Evolutionary conservation across 2,888 invertebrate genomes (phyloP).

Genomic region (Shargacucullia verbasci): DNA sequence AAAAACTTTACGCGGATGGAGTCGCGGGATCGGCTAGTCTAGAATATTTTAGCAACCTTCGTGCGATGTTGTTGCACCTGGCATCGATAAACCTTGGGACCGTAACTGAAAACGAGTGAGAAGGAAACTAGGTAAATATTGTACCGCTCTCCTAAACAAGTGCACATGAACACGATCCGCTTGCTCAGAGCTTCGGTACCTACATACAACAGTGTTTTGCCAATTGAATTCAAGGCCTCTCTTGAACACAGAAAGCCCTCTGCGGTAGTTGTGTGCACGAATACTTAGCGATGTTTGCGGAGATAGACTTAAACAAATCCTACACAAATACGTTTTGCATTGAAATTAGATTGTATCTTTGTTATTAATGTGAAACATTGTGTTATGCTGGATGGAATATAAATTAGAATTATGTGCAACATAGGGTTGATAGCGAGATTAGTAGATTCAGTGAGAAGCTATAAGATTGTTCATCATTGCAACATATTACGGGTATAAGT

Average conservation of each 20-base stretch:
- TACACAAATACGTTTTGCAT: constrained; percentile 14
- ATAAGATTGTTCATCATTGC: background rate
- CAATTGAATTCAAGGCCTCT: constrained; percentile 50
- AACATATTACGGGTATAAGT: too few relatives aligned
- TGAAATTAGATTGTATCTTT: constrained; percentile 21
- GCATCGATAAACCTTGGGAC: constrained; percentile 6
- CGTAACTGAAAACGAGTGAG: constrained; percentile 1
- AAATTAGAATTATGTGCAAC: background rate
- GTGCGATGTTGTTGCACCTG: background rate
- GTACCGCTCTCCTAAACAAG: constrained; percentile 22
- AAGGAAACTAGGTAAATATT: constrained; percentile 27
- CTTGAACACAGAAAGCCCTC: constrained; percentile 14
- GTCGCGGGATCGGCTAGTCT: too few relatives aligned
- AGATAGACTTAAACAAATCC: constrained; percentile 15
- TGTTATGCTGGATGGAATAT: constrained; percentile 9
- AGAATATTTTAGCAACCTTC: background rate
- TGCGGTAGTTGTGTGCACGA: constrained; percentile 29
- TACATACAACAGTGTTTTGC: constrained; percentile 35
- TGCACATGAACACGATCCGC: constrained; percentile 42
- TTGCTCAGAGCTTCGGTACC: constrained; percentile 35
- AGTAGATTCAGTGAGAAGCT: background rate
- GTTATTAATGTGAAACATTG: constrained; percentile 13
- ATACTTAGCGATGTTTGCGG: constrained; percentile 16
- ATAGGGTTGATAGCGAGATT: background rate
- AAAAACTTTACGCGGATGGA: too few relatives aligned